Evolutionary conservation across 2,113 vertebrate genomes (phyloP), one percentile per base, ranked within the genome.

Genomic region (human): DNA sequence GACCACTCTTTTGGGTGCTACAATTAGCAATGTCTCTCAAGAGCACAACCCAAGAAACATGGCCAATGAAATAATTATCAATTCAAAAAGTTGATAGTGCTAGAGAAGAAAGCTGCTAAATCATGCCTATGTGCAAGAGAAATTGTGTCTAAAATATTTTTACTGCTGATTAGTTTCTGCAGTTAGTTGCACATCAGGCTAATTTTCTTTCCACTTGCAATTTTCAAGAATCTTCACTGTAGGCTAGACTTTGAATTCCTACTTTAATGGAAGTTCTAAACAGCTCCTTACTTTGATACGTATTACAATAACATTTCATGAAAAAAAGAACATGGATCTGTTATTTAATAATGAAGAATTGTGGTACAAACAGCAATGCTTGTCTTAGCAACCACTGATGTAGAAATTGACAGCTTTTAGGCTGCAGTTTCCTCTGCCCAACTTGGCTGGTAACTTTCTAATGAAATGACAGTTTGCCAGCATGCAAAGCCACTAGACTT

Each of bases 391-490:
- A 97, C 89, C 66, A 97, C 35, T 92, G 75, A 89, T 94, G 72
- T 96, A 98, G 89, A 98, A 98, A 97, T 48, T 91, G 95, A 86
- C 95, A 97, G 78, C 35, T 80, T 97, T 98, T 94, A 84, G 75
- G 38, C 30, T 81, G 27, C 5, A 83, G 35, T 86, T 75, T 78
- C 70, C 88, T 98, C 95, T 68, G 52, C 66, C 61, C n/a, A 66
- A 98, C 68, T 96, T 76, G 92, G 55, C 89, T 93, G 89, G 86
- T 98, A 96, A 97, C 89, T 8, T 72, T 91, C 35, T 50, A 93
- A 66, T 72, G 95, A 97, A 98, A 96, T 78, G 98, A 97, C 84
- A 97, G 87, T 94, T 98, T 96, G 89, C 68, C 73, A 89, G 94
- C 23, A 30, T 90, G 84, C 22, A 96, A 98, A 98, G 43, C 89